phyloP scores from a whole-genome alignment of 1,140 invertebrate species.

The Meloidogyne chitwoodi region DNA sequence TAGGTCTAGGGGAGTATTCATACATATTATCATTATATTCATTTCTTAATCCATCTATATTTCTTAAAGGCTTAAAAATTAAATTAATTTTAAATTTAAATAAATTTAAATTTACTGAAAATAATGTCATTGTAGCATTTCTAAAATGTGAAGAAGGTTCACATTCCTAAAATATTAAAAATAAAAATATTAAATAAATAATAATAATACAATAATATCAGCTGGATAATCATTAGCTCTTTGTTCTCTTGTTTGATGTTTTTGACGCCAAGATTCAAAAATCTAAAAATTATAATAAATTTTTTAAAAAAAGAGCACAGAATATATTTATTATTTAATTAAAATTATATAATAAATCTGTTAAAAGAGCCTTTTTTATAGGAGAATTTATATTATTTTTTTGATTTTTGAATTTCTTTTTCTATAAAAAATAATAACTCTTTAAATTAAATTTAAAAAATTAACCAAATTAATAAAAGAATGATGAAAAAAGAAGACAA shows the following conservation, averaged over 20 bases:
- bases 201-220: not conserved
- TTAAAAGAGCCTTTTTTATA: no score
- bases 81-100: slow-evolving; percentile 12
- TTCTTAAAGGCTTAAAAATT: slow-evolving; percentile 21
- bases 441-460: not conserved
- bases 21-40: slow-evolving; percentile 58
- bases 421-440: no score
- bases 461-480: slow-evolving; percentile 59
- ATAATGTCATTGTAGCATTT: slow-evolving; percentile 53
- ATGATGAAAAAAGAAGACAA: slow-evolving; percentile 54
- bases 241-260: slow-evolving; percentile 17
- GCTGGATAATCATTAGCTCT: slow-evolving; percentile 40
- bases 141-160: slow-evolving; percentile 51
- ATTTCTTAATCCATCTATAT: slow-evolving; percentile 50
- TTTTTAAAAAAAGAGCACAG: no score
- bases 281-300: no score
- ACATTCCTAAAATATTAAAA: slow-evolving; percentile 29
- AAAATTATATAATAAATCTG: no score
- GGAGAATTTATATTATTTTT: no score
- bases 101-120: slow-evolving; percentile 45
- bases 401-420: no score
- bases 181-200: not conserved
- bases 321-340: no score
- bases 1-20: slow-evolving; percentile 51
- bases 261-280: slow-evolving; percentile 21